A percentile compares a stretch with the other conserved stretches of the same genome.
phyloP scores from a whole-genome alignment of 1,140 invertebrate species.

The Dendroctonus ponderosae region DNA sequence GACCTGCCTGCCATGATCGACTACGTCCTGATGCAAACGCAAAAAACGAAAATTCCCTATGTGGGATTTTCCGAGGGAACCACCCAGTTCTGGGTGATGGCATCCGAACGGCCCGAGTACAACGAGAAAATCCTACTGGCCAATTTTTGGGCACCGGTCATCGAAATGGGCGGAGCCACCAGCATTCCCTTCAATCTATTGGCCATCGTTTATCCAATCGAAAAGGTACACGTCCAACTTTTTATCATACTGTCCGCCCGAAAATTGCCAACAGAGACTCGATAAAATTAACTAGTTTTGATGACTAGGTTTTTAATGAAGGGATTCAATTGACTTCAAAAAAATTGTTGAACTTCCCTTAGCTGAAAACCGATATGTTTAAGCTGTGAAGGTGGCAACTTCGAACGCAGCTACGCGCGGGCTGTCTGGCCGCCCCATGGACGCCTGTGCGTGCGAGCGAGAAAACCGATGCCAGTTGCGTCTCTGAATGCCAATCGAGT shows the following conservation, averaged over 20 bases:
- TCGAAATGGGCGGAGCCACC: conserved; percentile 21
- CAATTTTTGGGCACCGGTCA: conserved; percentile 37
- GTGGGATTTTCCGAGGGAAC: conserved; percentile 56
- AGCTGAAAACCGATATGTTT: no score
- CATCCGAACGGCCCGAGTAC: conserved; percentile 61
- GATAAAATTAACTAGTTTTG: no score
- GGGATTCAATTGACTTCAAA: no score
- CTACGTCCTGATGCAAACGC: conserved; percentile 48
- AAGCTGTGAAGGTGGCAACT: no score
- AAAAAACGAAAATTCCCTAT: conserved; percentile 34
- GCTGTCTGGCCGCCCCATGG: no score
- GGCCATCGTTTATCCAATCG: background rate
- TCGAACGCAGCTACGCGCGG: no score
- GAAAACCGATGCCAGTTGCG: no score
- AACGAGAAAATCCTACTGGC: conserved; percentile 54
- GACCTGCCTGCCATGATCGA: conserved; percentile 63
- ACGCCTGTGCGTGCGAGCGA: no score
- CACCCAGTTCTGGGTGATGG: conserved; percentile 63
- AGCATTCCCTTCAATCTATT: background rate
- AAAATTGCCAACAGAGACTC: background rate
- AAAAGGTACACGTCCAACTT: conserved; percentile 7
- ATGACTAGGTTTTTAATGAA: background rate
- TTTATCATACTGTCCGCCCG: no score
- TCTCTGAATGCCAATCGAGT: no score
- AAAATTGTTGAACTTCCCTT: no score